Evolutionary conservation across 2,888 invertebrate genomes (phyloP).

Genomic region (Linyphia triangularis): DNA sequence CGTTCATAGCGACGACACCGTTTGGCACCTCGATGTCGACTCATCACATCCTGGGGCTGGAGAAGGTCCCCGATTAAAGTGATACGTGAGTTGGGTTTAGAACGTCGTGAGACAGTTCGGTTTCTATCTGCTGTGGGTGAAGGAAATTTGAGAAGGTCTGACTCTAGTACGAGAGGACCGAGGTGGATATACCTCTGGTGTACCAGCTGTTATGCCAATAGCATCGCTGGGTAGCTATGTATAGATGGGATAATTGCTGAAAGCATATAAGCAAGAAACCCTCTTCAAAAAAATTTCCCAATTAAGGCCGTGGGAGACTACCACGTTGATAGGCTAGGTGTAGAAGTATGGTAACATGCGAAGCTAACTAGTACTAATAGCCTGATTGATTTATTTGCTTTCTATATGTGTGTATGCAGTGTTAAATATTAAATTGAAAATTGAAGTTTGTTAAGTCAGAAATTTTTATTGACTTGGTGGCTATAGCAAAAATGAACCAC

Average conservation of each 20-base stretch:
- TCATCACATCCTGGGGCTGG: slow-evolving; percentile 49
- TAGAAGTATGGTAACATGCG: neutral
- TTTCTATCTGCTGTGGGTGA: slow-evolving; percentile 73
- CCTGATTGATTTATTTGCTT: too few species aligned
- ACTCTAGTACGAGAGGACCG: slow-evolving; percentile 59
- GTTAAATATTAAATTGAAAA: neutral
- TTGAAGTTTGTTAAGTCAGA: neutral
- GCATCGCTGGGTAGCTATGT: slow-evolving; percentile 76
- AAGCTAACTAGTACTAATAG: slow-evolving; percentile 19
- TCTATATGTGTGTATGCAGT: neutral
- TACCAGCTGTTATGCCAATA: slow-evolving; percentile 55
- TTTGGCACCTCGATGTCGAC: slow-evolving; percentile 77
- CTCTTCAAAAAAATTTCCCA: slow-evolving; percentile 62
- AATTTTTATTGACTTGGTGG: too few species aligned
- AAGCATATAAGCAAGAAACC: slow-evolving; percentile 77
- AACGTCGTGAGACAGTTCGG: slow-evolving; percentile 71
- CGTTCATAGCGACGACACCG: slow-evolving; percentile 77
- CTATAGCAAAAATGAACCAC: neutral
- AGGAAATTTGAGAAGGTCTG: slow-evolving; percentile 58
- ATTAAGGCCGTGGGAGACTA: neutral
- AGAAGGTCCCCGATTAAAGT: slow-evolving; percentile 76
- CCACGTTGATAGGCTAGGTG: slow-evolving; percentile 19
- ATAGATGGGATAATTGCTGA: slow-evolving; percentile 76
- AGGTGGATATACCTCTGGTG: slow-evolving; percentile 76
- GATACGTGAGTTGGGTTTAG: slow-evolving; percentile 76